Conservation (phyloP, 1,140 invertebrate genomes). For the Polyergus mexicanus region DNA sequence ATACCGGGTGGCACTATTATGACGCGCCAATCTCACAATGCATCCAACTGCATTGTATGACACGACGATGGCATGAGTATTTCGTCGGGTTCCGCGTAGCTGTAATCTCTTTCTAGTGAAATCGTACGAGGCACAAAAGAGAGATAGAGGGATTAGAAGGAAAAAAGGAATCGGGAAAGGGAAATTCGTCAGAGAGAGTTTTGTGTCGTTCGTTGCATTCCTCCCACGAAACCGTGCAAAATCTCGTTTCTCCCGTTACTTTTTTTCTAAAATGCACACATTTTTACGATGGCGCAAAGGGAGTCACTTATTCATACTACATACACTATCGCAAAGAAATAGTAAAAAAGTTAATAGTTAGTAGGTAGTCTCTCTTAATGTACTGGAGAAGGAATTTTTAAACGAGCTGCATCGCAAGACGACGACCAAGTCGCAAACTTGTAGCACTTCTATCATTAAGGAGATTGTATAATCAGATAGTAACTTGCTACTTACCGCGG, state of each 20-base stretch:
- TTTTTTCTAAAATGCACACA: not conserved
- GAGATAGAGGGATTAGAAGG: constrained; percentile 38
- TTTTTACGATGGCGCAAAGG: not conserved
- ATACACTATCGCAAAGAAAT: constrained; percentile 30
- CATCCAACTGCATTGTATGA: constrained; percentile 61
- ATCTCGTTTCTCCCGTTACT: not conserved
- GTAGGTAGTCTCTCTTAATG: constrained; percentile 46
- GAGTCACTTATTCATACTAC: constrained; percentile 11
- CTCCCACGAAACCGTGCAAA: not conserved
- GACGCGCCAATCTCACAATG: constrained; percentile 65
- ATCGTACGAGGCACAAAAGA: constrained; percentile 17
- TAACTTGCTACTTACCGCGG: constrained; percentile 58
- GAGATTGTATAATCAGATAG: constrained; percentile 64
- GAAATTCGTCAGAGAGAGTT: constrained; percentile 38
- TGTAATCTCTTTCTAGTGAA: constrained; percentile 67
- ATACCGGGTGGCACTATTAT: constrained; percentile 67
- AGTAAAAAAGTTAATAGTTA: constrained; percentile 53
- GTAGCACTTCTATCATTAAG: constrained; percentile 58
- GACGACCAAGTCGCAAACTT: constrained; percentile 53
- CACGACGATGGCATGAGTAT: constrained; percentile 68
- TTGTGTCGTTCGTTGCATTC: constrained; percentile 22
- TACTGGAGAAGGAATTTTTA: constrained; percentile 51
- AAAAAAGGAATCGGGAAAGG: constrained; percentile 26
- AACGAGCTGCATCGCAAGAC: constrained; percentile 46
- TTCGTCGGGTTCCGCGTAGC: constrained; percentile 56